Base-by-base conservation (phyloP, 2,888 invertebrate genomes). In the Pollenia amentaria region DNA sequence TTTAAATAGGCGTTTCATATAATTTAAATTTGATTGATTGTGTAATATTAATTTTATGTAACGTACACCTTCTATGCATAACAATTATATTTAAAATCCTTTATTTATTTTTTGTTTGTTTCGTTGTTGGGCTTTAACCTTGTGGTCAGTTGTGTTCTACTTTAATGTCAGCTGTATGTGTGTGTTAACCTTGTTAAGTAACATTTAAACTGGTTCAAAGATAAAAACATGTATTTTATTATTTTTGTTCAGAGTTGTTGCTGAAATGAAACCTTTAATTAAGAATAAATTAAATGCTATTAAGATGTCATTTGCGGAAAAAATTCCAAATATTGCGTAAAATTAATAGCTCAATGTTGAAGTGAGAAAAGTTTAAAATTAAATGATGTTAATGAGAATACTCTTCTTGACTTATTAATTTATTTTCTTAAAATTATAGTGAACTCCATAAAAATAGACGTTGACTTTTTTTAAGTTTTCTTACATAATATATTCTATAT, bases 131-230 rank as follows among this genome's bases (percentile, higher is more conserved):
- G 16, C 18, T 70, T 81, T 79, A 78, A 73, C 75, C 75, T 84
- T 84, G 75, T 80, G 44, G 42, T 53, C 4, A 29, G 12, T 72
- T 64, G 12, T 18, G 42, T 76, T 84, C 69, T 73, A 69, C 69
- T 75, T 70, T 79, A 62, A 29, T 72, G 82, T 60, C 55, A 55
- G 18, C 18, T 12, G n/a, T n/a, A n/a, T 67, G 10, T 21, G 16
- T 16, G 10, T 38, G 8, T 67, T 57, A 65, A 77, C 83, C 83
- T 83, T 83, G 77, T 77, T 83, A 57, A 57, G 18, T 42, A 83
- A 83, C 38, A 55, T 76, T 62, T 64, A 70, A 83, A 77, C 77
- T 77, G 70, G 83, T 77, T 83, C 40, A 46, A 14, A 48, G 44
- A 51, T 14, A 40, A 53, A 8, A 53, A 55, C 46, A 64, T 64